Evolutionary conservation across 2,888 invertebrate genomes (phyloP), one percentile per base, ranked within the genome.

Genomic region (Halictus ligatus): DNA sequence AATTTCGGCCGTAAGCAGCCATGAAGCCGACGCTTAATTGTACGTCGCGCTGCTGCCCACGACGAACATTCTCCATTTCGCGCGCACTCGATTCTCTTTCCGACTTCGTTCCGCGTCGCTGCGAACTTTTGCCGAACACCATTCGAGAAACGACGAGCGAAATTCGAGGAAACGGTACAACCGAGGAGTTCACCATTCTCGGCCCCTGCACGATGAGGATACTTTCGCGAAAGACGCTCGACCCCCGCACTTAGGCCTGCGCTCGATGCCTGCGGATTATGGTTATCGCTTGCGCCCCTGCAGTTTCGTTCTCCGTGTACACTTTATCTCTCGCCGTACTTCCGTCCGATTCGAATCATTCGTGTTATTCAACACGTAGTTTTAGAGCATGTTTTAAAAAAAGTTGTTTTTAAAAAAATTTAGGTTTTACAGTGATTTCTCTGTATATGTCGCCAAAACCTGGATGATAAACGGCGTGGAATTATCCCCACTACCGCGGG

Each of bases 21-120:
- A 91, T 91, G 92, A 92, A 93, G 93, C 90, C 89, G 91, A 92
- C 92, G 91, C 93, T 94, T 90, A 94, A 94, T 94, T 93, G 89
- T 88, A 85, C 81, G 79, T 75, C 84, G 76, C 75, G 67, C 43
- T 75, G 43, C 60, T 80, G 43, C 75, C 58, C 67, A 50, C 76
- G 78, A 58, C 48, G 46, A 40, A 35, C 48, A 54, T 25, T 50
- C 50, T 29, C 48, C 25, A 15, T 75, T 54, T 69, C 73, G 64
- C 29, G 71, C 64, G 35, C 54, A 73, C 75, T 35, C 58, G 64
- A 58, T 48, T 60, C 64, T 54, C 48, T 76, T 80, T 80, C 75
- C 72, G 60, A 40, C 72, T 74, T 50, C 43, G 54, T 60, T n/a
- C 54, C 48, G 67, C 64, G 54, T 75, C 71, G 25, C 60, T 48